Percentiles rank a stretch among this genome's conserved stretches.
Evolutionary conservation across 1,140 invertebrate genomes (phyloP).

Genomic region (Mactra quadrangularis): DNA sequence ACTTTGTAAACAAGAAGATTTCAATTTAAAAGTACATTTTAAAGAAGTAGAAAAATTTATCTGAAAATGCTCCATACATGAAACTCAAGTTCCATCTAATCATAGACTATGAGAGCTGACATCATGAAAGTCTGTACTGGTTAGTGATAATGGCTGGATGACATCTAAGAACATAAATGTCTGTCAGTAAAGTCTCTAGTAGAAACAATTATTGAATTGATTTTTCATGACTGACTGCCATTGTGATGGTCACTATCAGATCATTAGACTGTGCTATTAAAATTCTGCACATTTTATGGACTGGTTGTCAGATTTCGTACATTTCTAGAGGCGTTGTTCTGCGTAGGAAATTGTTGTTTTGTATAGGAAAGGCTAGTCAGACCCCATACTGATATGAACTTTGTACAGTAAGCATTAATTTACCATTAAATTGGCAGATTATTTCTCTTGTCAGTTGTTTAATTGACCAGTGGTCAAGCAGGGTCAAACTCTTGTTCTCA

Average conservation of each 20-base stretch:
- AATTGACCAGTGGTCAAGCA: slow-evolving; percentile 42
- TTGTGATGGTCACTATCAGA: slow-evolving; percentile 37
- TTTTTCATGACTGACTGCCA: slow-evolving; percentile 2
- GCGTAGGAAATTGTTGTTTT: not conserved
- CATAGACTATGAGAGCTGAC: too few species aligned
- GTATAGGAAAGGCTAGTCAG: too few species aligned
- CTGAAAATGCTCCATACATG: too few species aligned
- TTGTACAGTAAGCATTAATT: slow-evolving; percentile 42
- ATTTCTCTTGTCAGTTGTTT: slow-evolving; percentile 53
- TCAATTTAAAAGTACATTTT: too few species aligned
- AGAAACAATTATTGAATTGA: not conserved
- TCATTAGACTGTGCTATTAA: slow-evolving; percentile 52
- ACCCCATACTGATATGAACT: slow-evolving; percentile 10
- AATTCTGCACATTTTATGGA: slow-evolving; percentile 55
- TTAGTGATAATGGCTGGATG: too few species aligned
- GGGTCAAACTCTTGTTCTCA: slow-evolving; percentile 27
- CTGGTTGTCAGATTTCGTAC: slow-evolving; percentile 32
- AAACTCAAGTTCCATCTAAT: too few species aligned
- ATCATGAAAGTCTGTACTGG: too few species aligned
- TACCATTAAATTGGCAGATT: slow-evolving; percentile 61
- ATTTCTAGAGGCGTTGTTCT: not conserved
- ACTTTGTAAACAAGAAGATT: too few species aligned
- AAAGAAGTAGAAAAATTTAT: too few species aligned
- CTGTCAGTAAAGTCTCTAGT: too few species aligned
- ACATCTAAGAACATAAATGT: too few species aligned